These are phyloP conservation scores for Gymnoscopelus microlampas DNA, from an alignment of 2,797 vertebrate genomes.

Conservation along the genomic window DNA sequence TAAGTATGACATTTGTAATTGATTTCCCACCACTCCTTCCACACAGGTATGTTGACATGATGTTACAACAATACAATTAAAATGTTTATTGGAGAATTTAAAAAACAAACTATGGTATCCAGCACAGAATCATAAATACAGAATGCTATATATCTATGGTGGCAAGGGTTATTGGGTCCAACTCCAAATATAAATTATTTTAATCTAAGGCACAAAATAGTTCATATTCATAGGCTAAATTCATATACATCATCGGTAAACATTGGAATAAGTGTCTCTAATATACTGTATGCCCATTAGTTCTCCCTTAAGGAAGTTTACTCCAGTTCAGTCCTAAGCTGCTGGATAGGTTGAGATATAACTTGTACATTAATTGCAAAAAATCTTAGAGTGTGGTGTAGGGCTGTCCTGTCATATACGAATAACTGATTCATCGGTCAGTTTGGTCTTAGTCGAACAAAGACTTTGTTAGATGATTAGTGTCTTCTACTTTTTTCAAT, in stretches of 20 bases:
- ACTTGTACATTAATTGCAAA: not conserved
- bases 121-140: slow-evolving; percentile 35
- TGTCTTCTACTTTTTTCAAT: too few species aligned
- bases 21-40: too few species aligned
- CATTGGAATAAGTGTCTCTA: not conserved
- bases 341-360: not conserved
- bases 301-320: not conserved
- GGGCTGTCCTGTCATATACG: too few species aligned
- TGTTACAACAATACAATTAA: too few species aligned
- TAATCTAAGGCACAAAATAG: slow-evolving; percentile 52
- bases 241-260: not conserved
- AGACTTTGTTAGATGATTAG: too few species aligned
- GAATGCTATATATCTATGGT: slow-evolving; percentile 5
- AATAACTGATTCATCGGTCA: too few species aligned
- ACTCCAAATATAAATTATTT: slow-evolving; percentile 8
- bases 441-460: too few species aligned
- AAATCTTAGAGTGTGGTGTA: too few species aligned
- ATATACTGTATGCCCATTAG: not conserved
- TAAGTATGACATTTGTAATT: too few species aligned
- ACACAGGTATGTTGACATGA: not conserved
- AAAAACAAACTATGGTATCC: not conserved
- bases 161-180: slow-evolving; percentile 6
- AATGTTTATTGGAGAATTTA: slow-evolving; percentile 9
- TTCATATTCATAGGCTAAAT: not conserved
- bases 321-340: not conserved